Evolutionary conservation across 2,113 vertebrate species (phyloP).

Genomic region (Crypturellus undulatus): DNA sequence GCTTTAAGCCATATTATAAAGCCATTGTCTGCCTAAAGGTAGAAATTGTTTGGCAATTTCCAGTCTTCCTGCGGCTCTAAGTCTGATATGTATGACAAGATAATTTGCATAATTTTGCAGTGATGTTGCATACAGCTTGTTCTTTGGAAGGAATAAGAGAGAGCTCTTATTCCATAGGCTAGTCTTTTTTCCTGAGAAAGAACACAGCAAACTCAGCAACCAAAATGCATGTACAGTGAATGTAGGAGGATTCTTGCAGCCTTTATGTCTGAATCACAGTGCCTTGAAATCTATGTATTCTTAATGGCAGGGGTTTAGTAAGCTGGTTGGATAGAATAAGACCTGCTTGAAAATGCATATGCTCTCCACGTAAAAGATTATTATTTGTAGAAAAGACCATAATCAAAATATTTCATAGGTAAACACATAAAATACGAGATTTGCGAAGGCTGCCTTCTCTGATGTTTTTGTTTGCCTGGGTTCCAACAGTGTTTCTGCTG

Average conservation of each 20-base stretch:
- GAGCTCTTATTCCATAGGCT: neutral
- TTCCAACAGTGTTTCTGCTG: neutral
- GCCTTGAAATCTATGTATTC: neutral
- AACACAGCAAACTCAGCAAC: neutral
- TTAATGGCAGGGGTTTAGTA: neutral
- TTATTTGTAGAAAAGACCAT: neutral
- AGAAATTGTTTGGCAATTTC: constrained; percentile 37
- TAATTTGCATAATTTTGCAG: constrained; percentile 13
- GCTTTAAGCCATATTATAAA: neutral
- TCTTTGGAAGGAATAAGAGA: neutral
- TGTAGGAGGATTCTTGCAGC: neutral
- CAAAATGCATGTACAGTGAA: neutral
- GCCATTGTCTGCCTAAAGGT: neutral
- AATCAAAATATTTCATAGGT: neutral
- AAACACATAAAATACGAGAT: neutral
- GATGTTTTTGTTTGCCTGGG: neutral
- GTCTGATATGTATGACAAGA: neutral
- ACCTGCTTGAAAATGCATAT: neutral
- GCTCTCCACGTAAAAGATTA: neutral
- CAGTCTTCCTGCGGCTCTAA: neutral
- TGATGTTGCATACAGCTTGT: neutral
- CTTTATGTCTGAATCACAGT: neutral
- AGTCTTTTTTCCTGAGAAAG: neutral
- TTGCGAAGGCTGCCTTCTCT: neutral
- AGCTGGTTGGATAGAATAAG: neutral